These are phyloP conservation scores for Malthinus seriepunctatus DNA, from an alignment of 2,888 invertebrate species.

Conservation along the genomic window DNA sequence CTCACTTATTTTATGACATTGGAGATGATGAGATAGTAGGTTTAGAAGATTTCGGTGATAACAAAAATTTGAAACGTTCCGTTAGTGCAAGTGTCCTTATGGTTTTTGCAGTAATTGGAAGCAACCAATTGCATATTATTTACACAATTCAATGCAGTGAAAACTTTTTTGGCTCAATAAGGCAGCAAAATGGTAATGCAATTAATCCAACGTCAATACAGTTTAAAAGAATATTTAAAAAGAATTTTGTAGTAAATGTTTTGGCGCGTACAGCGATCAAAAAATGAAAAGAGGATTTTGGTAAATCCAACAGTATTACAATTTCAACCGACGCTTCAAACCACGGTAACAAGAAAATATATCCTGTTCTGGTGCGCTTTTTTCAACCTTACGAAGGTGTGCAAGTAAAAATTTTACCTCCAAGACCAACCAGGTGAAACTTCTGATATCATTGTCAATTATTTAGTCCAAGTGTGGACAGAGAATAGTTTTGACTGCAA, in stretches of 20 bases:
- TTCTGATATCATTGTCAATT: constrained; percentile 34
- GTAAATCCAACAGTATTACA: background rate
- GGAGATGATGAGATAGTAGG: too few relatives aligned
- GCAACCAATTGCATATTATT: too few relatives aligned
- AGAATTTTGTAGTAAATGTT: constrained; percentile 39
- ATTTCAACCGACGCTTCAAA: constrained; percentile 41
- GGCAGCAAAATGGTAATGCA: constrained; percentile 29
- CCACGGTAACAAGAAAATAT: constrained; percentile 42
- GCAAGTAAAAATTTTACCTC: constrained; percentile 34
- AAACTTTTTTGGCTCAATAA: constrained; percentile 32
- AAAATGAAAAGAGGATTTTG: constrained; percentile 9
- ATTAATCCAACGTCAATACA: constrained; percentile 34
- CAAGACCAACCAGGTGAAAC: constrained; percentile 34
- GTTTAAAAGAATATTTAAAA: constrained; percentile 29
- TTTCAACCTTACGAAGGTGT: constrained; percentile 31
- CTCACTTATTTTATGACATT: too few relatives aligned
- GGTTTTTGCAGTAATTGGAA: too few relatives aligned
- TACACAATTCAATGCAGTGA: constrained; percentile 20
- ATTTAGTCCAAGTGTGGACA: constrained; percentile 37
- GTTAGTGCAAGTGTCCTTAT: too few relatives aligned
- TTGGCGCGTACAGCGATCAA: constrained; percentile 33
- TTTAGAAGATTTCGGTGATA: too few relatives aligned
- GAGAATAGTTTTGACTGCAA: constrained; percentile 38
- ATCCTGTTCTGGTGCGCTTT: constrained; percentile 36
- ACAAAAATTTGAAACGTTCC: too few relatives aligned